Base-by-base conservation (phyloP, 1,140 invertebrate genomes). In the Leptonema lineaticorne region DNA sequence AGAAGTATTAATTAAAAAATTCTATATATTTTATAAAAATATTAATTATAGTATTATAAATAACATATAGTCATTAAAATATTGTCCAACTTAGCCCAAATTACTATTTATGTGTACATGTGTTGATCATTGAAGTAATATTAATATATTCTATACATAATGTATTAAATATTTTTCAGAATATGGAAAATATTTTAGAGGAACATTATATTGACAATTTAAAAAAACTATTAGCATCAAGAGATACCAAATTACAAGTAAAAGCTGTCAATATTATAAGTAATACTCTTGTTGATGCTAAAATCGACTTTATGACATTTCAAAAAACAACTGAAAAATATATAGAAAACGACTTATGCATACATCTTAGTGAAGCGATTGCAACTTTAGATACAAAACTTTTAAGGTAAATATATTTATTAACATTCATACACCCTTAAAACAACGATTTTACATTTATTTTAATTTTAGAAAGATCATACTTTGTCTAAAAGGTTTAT, bases 361-460 rank as follows among this genome's bases (percentile, higher is more conserved):
- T 66, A n/a, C 68, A 68, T 58, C 24, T 73, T 22, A 66, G 69
- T 48, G 71, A 73, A 59, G 71, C 71, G 1, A 67, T 63, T 18
- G 69, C 66, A 24, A 73, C 71, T 28, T 33, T 70, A 3, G 48
- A 66, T 22, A 29, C 28, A 11, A 45, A 62, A 33, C 62, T 73
- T 41, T 67, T 73, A 58, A 66, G 48, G 71, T 73, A 48, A n/a
- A n/a, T 29, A 22, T 67, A 22, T 22, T 59, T 8, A 24, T 53
- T 14, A 30, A 41, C 6, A 41, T 37, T 22, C 6, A 48, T 41
- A 11, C 16, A 14, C 45, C 2, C 22, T 67, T 24, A 29, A 59
- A 28, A 63, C 46, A 26, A 45, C 1, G 20, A 45, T 26, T 27
- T 7, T 9, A 45, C 33, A 20, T 60, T 2, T 60, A 8, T 33